These are phyloP conservation scores for Archaeoteleia sp. DNA, from an alignment of 2,888 invertebrate species.

Conservation along the genomic window DNA sequence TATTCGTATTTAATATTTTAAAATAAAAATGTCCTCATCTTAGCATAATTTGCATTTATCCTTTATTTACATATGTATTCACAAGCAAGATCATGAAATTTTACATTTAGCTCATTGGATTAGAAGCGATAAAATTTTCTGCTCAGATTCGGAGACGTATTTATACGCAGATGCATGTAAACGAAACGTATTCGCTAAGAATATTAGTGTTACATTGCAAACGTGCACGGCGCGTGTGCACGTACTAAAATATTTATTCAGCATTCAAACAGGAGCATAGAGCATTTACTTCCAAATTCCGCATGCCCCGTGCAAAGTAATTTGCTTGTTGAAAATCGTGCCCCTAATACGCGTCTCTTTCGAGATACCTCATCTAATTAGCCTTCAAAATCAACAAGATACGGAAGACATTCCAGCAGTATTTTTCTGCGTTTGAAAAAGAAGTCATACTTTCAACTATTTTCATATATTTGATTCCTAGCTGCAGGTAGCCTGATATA, in stretches of 20 bases:
- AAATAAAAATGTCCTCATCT: constrained; percentile 28
- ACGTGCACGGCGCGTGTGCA: constrained; percentile 37
- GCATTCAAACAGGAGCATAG: constrained; percentile 42
- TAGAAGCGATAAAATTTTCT: constrained; percentile 31
- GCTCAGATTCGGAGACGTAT: constrained; percentile 37
- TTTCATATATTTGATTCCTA: no score
- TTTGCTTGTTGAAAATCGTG: constrained; percentile 32
- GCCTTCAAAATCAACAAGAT: constrained; percentile 13
- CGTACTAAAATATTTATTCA: constrained; percentile 46
- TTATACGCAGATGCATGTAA: constrained; percentile 42
- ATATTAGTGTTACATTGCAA: constrained; percentile 40
- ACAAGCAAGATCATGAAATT: constrained; percentile 17
- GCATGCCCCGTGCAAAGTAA: constrained; percentile 38
- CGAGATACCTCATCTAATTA: constrained; percentile 29
- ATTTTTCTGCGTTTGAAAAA: not conserved
- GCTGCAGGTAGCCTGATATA: no score
- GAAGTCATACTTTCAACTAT: not conserved
- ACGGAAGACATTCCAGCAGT: not conserved
- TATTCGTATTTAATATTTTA: no score
- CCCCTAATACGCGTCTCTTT: constrained; percentile 24
- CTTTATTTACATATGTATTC: constrained; percentile 34
- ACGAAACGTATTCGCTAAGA: constrained; percentile 44
- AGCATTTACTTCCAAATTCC: constrained; percentile 45
- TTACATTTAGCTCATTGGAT: constrained; percentile 28
- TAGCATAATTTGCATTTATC: constrained; percentile 27